Evolutionary conservation across 2,888 invertebrate genomes (phyloP).

Genomic region (Parapristionchus giblindavisi): DNA sequence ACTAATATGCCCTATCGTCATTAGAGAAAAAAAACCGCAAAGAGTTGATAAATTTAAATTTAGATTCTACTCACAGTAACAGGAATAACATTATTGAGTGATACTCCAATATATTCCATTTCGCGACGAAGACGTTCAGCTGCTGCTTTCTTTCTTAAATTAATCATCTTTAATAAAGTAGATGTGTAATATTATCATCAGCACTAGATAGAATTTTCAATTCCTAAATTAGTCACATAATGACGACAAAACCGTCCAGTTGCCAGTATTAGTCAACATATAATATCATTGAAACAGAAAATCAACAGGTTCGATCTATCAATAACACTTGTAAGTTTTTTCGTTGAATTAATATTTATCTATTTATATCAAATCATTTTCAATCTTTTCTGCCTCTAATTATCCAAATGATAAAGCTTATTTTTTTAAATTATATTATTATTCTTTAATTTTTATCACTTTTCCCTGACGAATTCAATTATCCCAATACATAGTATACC

Average conservation of each 20-base stretch:
- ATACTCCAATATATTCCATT: conserved; percentile 78
- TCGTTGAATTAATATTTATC: neutral
- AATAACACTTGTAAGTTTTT: too few species aligned
- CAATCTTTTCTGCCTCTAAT: neutral
- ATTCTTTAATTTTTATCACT: neutral
- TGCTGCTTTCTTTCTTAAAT: conserved; percentile 55
- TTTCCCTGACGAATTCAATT: neutral
- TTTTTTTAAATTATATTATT: neutral
- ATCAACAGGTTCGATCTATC: too few species aligned
- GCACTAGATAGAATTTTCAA: neutral
- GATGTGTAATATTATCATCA: neutral
- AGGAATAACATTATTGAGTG: conserved; percentile 47
- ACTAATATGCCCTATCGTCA: too few species aligned
- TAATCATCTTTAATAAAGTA: neutral
- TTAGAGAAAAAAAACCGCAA: too few species aligned
- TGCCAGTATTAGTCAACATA: too few species aligned
- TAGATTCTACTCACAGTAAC: conserved; percentile 19
- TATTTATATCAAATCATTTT: neutral
- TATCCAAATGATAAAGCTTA: neutral
- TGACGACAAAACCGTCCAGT: too few species aligned
- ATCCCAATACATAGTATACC: neutral
- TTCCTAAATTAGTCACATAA: too few species aligned
- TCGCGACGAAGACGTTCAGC: conserved; percentile 70
- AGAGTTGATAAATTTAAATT: too few species aligned
- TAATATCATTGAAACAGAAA: too few species aligned